Conservation (phyloP, 2,113 vertebrate species). For the Capreolus pygargus region DNA sequence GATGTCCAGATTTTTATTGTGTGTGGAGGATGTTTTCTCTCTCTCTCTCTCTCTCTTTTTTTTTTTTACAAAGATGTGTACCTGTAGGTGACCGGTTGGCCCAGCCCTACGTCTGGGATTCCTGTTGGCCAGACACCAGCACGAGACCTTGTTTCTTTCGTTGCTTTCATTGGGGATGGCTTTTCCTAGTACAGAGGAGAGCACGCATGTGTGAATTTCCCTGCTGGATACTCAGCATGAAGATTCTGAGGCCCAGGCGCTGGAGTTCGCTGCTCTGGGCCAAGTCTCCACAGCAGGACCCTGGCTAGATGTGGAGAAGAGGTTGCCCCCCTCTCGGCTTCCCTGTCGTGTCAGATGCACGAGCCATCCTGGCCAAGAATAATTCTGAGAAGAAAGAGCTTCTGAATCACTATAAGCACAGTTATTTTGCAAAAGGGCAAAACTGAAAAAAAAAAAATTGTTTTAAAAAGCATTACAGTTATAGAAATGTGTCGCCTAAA, state of each 20-base stretch:
- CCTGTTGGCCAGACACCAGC: accelerated
- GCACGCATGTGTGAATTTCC: accelerated
- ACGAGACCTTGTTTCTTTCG: background rate
- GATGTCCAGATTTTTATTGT: background rate
- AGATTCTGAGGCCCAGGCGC: background rate
- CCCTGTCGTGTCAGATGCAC: accelerated
- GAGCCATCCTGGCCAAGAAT: background rate
- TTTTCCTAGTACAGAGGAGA: background rate
- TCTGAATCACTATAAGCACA: background rate
- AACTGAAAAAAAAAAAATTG: background rate
- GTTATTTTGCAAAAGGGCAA: constrained; percentile 51
- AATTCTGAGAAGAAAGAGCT: background rate
- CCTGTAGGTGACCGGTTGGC: too few species aligned
- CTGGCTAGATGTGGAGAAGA: accelerated
- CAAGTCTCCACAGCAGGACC: accelerated
- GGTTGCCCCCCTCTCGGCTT: background rate
- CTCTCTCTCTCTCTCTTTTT: background rate
- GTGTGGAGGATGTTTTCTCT: accelerated
- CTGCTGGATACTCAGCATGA: accelerated
- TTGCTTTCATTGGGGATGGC: background rate
- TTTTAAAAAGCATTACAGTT: background rate
- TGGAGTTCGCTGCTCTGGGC: background rate
- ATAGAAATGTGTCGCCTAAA: constrained; percentile 53
- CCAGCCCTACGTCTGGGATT: background rate
- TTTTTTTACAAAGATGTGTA: background rate